Percentiles rank a stretch among this genome's conserved stretches.
Conservation (phyloP, 2,797 vertebrate genomes). For the Bovichtus variegatus region DNA sequence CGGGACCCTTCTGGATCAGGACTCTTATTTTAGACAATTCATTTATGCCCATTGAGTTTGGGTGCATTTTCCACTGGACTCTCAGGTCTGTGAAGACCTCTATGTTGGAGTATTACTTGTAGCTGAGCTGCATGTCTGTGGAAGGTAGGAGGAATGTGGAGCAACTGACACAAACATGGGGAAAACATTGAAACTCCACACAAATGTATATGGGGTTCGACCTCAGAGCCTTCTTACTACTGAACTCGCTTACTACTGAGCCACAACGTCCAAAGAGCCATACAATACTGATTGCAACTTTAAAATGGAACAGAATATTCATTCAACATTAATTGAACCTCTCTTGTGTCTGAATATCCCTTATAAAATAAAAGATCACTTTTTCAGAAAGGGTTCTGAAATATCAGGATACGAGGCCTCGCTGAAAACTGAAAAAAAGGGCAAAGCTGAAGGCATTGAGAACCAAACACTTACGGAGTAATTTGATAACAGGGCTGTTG, state of each 20-base stretch:
- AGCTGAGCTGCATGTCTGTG: slow-evolving; percentile 4
- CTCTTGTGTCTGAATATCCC: slow-evolving; percentile 17
- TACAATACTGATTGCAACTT: slow-evolving; percentile 41
- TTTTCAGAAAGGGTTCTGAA: slow-evolving; percentile 36
- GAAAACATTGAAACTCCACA: not conserved
- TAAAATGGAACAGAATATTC: slow-evolving; percentile 19
- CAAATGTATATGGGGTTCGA: not conserved
- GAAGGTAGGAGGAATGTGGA: not conserved
- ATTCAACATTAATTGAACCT: not conserved
- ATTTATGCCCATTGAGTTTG: not conserved
- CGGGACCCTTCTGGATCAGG: not conserved
- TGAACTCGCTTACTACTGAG: not conserved
- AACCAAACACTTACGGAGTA: slow-evolving; percentile 25
- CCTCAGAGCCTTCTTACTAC: not conserved
- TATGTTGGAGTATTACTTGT: not conserved
- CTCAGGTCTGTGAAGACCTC: not conserved
- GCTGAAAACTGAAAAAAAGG: slow-evolving; percentile 35
- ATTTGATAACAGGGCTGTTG: not conserved
- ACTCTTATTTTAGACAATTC: not conserved
- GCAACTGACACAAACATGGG: not conserved
- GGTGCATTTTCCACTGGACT: not conserved
- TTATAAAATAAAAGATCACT: slow-evolving; percentile 30
- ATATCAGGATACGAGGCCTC: slow-evolving; percentile 32
- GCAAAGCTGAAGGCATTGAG: slow-evolving; percentile 45
- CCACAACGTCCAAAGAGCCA: not conserved